These are phyloP conservation scores for Perithous albicinctus DNA, from an alignment of 2,888 invertebrate species.

Conservation along the genomic window DNA sequence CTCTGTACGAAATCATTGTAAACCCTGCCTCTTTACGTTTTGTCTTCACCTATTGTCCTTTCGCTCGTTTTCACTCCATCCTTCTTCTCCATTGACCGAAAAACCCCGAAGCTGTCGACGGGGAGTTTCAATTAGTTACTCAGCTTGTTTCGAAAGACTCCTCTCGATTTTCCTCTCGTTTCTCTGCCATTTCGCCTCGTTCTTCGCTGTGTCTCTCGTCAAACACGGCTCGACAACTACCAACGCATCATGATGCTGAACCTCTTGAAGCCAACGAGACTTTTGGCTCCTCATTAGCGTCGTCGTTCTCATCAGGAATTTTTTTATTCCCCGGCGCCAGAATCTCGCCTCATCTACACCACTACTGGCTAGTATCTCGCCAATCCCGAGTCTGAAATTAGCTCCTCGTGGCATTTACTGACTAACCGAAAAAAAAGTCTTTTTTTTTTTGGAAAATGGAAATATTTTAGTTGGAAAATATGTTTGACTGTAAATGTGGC, in stretches of 20 bases:
- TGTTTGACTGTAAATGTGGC: constrained; percentile 36
- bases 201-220: constrained; percentile 34
- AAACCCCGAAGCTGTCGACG: constrained; percentile 51
- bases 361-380: background rate
- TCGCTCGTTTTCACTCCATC: constrained; percentile 18
- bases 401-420: background rate
- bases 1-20: background rate
- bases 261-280: constrained; percentile 2
- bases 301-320: constrained; percentile 66
- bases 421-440: background rate
- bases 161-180: constrained; percentile 45
- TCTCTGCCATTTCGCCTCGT: constrained; percentile 39
- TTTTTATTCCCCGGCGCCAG: constrained; percentile 3
- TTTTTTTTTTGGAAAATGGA: constrained; percentile 50
- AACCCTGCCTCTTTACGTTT: background rate
- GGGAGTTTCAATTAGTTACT: constrained; percentile 65
- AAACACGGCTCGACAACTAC: constrained; percentile 58
- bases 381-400: background rate
- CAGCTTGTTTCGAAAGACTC: constrained; percentile 64
- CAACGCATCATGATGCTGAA: constrained; percentile 24
- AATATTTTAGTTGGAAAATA: constrained; percentile 52
- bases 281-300: constrained; percentile 67
- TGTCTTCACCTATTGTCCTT: constrained; percentile 11
- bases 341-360: background rate
- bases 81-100: constrained; percentile 54